Evolutionary conservation across 2,797 vertebrate species (phyloP).

Genomic region (Anolis apletophallus): DNA sequence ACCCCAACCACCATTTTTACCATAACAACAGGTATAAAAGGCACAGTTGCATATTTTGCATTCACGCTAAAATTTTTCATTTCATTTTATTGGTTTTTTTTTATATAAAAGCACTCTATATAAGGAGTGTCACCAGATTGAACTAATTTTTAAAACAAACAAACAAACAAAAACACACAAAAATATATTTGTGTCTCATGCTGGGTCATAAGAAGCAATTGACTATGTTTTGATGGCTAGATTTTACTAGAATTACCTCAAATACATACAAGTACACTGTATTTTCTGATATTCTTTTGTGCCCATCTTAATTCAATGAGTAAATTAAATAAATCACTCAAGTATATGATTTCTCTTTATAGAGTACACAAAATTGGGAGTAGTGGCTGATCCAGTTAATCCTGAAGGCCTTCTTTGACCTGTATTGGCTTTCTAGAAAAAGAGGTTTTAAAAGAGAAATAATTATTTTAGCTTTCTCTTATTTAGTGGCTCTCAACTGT

Average conservation of each 20-base stretch:
- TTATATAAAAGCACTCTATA: conserved; percentile 96
- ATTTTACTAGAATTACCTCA: conserved; percentile 80
- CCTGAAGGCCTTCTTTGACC: conserved; percentile 70
- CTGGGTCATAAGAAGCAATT: conserved; percentile 81
- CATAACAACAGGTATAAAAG: conserved; percentile 98
- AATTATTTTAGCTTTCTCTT: conserved; percentile 54
- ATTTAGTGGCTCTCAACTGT: conserved; percentile 85
- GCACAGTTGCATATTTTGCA: conserved; percentile 99
- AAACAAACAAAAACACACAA: conserved; percentile 75
- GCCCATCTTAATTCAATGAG: conserved; percentile 78
- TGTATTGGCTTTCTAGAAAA: conserved; percentile 73
- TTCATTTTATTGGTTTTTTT: conserved; percentile 78
- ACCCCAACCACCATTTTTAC: conserved; percentile 88
- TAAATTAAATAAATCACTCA: conserved; percentile 75
- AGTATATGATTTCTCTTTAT: conserved; percentile 66
- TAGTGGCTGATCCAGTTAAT: conserved; percentile 72
- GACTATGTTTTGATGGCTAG: conserved; percentile 80
- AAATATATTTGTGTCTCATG: conserved; percentile 84
- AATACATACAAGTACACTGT: conserved; percentile 80
- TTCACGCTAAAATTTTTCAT: conserved; percentile 89
- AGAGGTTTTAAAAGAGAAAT: conserved; percentile 44
- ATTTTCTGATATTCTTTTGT: conserved; percentile 66
- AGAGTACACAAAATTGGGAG: conserved; percentile 71
- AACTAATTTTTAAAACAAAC: conserved; percentile 81
- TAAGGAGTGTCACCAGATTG: conserved; percentile 93